These are phyloP conservation scores for Spatula versicolor DNA, from an alignment of 2,797 vertebrate genomes.

Conservation along the genomic window DNA sequence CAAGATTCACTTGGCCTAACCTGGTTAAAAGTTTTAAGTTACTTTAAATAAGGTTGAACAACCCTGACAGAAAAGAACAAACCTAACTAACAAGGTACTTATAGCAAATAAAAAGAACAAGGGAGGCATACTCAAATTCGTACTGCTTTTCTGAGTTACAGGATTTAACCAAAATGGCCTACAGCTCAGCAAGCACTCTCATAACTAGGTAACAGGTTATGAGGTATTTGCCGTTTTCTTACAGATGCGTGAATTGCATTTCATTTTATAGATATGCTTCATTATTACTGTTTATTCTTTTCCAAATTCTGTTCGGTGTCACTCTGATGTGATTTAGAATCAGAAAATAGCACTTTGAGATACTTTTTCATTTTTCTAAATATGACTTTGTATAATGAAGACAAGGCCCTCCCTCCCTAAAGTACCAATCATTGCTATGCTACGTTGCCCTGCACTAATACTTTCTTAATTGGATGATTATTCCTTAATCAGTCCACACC, in stretches of 20 bases:
- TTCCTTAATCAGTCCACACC: neutral
- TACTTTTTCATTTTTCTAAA: neutral
- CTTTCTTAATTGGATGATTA: neutral
- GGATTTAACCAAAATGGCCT: neutral
- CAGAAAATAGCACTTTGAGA: neutral
- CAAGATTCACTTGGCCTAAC: neutral
- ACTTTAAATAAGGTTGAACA: neutral
- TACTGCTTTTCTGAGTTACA: neutral
- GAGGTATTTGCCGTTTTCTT: neutral
- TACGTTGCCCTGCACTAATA: neutral
- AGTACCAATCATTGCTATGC: neutral
- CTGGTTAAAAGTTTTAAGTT: neutral
- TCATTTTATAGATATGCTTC: neutral
- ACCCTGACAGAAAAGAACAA: neutral
- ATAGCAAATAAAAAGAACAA: neutral
- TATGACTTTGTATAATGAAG: neutral
- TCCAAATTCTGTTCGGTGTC: neutral
- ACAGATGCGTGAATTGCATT: neutral
- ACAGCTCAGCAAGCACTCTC: neutral
- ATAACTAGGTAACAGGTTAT: neutral
- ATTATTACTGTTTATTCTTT: neutral
- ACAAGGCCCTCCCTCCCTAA: neutral
- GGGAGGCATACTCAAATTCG: neutral
- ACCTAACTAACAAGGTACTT: neutral
- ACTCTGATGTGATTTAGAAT: neutral